Conservation (phyloP, 2,888 invertebrate genomes). For the Troides oblongomaculatus region DNA sequence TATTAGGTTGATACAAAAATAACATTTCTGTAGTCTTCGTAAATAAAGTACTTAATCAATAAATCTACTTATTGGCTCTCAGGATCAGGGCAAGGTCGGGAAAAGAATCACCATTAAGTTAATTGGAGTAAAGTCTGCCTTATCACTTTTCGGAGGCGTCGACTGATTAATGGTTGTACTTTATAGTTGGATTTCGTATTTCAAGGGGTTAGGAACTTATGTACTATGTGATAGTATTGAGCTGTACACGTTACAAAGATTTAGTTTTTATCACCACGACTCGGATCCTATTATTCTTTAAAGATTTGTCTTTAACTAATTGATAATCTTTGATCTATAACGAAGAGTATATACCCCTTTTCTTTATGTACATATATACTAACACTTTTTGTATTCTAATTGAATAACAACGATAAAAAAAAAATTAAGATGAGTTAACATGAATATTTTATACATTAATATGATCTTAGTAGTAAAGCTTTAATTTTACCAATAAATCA, state of each 20-base stretch:
- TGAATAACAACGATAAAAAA: no score
- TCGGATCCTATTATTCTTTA: no score
- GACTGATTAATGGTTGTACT: constrained; percentile 74
- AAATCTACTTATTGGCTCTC: constrained; percentile 8
- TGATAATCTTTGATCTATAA: no score
- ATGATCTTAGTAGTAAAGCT: neutral
- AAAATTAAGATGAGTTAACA: no score
- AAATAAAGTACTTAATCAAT: neutral
- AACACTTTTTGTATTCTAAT: no score
- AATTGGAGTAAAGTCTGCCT: constrained; percentile 70
- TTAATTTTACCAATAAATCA: no score
- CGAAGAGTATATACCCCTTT: no score
- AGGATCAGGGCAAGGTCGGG: constrained; percentile 40
- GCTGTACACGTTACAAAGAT: neutral
- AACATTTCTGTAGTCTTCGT: neutral
- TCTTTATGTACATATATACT: no score
- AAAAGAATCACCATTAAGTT: constrained; percentile 74
- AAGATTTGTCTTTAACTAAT: no score
- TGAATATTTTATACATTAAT: neutral
- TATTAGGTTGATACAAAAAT: no score
- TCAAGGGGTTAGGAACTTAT: constrained; percentile 32
- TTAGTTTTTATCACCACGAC: no score
- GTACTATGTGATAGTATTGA: neutral
- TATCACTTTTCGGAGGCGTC: constrained; percentile 72
- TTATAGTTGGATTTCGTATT: constrained; percentile 61